Evolutionary conservation across 2,888 invertebrate species (phyloP), one percentile per base, ranked within the genome.

Genomic region (Chrysolina haemoptera): DNA sequence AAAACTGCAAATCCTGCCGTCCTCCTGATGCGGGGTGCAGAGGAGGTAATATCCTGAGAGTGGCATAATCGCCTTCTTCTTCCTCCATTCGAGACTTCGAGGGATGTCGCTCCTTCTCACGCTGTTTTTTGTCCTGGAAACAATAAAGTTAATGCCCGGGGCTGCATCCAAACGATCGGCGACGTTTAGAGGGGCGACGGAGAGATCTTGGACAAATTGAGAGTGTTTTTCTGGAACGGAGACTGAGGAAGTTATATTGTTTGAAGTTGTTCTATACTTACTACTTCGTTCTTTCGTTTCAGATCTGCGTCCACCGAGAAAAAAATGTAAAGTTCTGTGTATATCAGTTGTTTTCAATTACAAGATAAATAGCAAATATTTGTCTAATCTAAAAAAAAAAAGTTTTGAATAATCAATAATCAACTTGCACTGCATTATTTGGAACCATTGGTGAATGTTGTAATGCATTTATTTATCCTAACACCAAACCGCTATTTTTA

Each of bases 181-280:
- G 59, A 59, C 59, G 59, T 27, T 59, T 59, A 59, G 59, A 59
- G 59, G 53, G 59, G 59, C n/a, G 59, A 59, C 59, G 59, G 27
- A 27, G n/a, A n/a, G n/a, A 27, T 59, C 59, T 59, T 27, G 35
- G 35, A 59, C 59, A 59, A 59, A 59, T 59, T 59, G 59, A 59
- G 59, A 59, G 59, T 59, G 59, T 59, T 59, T 59, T 59, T 35
- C 35, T 27, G 27, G n/a, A 59, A 27, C 59, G n/a, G n/a, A 27
- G 59, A 35, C 35, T 35, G 59, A 59, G 16, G 9, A 27, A 59
- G 55, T 50, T 55, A 22, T 55, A 22, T 55, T 55, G 55, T 20
- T 16, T 16, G 35, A 35, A 35, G 20, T 20, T 53, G 18, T 20
- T 22, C 20, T 20, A 53, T 53, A 20, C 53, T 5, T 53, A 20